Conservation (phyloP, 2,113 vertebrate genomes). For the Cebus imitator region DNA sequence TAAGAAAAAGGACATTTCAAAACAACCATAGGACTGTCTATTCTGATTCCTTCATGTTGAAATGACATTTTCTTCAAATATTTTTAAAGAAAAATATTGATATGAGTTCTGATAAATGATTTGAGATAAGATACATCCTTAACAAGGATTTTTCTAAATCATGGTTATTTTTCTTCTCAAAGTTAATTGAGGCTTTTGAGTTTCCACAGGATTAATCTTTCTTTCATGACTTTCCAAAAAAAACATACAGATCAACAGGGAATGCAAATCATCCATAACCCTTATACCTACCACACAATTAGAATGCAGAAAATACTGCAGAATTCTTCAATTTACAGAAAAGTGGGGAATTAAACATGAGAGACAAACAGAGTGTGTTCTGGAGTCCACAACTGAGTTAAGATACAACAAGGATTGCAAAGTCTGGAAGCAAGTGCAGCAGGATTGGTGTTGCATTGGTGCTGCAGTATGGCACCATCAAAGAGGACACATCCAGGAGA, state of each 20-base stretch:
- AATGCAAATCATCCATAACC: background rate
- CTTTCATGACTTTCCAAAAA: background rate
- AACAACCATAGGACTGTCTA: background rate
- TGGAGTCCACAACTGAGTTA: background rate
- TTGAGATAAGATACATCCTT: background rate
- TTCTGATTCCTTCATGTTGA: background rate
- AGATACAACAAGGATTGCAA: background rate
- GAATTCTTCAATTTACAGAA: background rate
- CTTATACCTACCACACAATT: background rate
- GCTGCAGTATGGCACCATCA: background rate
- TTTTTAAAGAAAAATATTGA: background rate
- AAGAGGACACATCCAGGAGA: too few species aligned
- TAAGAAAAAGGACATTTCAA: conserved; percentile 3
- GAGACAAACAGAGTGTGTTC: background rate
- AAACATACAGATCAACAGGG: background rate
- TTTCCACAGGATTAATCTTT: background rate
- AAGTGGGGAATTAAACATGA: background rate
- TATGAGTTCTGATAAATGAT: background rate
- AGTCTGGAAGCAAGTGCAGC: background rate
- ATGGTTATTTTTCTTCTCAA: background rate
- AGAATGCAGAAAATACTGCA: background rate
- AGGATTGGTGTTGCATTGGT: accelerated
- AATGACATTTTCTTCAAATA: background rate
- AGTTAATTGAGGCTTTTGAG: background rate
- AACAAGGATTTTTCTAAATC: background rate